Evolutionary conservation across 2,797 vertebrate species (phyloP).

Genomic region (Dromococcyx pavoninus): DNA sequence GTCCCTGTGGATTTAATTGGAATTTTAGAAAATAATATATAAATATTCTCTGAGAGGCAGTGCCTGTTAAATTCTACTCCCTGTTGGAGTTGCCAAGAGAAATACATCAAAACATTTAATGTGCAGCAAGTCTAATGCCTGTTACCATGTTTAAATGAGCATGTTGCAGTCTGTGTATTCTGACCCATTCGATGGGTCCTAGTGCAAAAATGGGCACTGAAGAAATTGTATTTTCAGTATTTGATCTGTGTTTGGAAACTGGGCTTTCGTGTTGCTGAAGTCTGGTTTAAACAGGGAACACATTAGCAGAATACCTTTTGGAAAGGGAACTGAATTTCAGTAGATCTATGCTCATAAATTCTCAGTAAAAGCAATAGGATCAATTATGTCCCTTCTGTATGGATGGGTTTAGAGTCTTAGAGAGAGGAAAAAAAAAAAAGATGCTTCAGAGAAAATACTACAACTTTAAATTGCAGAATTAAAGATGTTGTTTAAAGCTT

Average conservation of each 20-base stretch:
- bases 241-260: not conserved
- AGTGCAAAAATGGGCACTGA: not conserved
- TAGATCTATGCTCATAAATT: not conserved
- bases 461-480: not conserved
- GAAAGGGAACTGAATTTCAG: not conserved
- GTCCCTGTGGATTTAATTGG: constrained; percentile 16
- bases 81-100: not conserved
- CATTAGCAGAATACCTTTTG: not conserved
- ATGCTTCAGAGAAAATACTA: not conserved
- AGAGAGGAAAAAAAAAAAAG: not conserved
- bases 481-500: not conserved
- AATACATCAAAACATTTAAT: not conserved
- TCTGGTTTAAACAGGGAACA: not conserved
- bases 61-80: not conserved
- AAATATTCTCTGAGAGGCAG: not conserved
- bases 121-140: not conserved
- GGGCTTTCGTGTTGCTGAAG: not conserved
- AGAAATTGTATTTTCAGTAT: not conserved
- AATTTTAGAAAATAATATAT: constrained; percentile 13
- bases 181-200: not conserved
- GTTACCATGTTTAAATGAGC: not conserved
- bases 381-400: not conserved
- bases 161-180: not conserved
- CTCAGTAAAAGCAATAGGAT: not conserved
- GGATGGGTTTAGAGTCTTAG: not conserved